Conservation (phyloP, 1,140 invertebrate genomes). For the Pseudomyrmex gracilis region DNA sequence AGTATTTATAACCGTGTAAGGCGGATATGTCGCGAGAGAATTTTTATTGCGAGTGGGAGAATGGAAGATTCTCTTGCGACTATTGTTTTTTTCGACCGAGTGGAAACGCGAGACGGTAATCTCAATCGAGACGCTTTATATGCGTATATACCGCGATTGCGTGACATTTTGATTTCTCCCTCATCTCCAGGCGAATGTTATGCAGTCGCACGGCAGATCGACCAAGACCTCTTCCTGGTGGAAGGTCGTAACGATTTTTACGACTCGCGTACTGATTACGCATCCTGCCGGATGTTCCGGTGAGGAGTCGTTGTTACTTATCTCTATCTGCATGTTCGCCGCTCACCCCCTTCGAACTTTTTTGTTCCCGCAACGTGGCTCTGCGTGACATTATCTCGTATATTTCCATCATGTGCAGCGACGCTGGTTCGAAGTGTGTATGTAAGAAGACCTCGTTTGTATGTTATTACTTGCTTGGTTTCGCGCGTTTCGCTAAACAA, state of each 20-base stretch:
- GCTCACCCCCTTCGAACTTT: not conserved
- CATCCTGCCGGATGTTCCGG: not conserved
- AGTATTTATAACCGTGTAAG: slow-evolving; percentile 11
- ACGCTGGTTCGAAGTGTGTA: not conserved
- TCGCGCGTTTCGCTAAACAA: too few species aligned
- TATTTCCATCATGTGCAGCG: not conserved
- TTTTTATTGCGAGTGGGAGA: not conserved
- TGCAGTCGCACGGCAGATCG: not conserved
- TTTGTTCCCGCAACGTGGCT: slow-evolving; percentile 6
- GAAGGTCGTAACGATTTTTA: slow-evolving; percentile 29
- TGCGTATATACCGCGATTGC: too few species aligned
- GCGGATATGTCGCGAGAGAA: not conserved
- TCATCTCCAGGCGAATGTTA: not conserved
- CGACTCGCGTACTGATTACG: slow-evolving; percentile 12
- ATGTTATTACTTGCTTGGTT: not conserved
- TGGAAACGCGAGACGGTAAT: not conserved
- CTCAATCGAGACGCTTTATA: not conserved
- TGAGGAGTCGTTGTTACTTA: slow-evolving; percentile 25
- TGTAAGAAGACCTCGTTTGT: not conserved
- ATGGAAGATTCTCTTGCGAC: not conserved
- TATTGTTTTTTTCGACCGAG: not conserved
- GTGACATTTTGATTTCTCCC: slow-evolving; percentile 20
- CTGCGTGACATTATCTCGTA: not conserved
- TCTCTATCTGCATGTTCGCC: slow-evolving; percentile 12
- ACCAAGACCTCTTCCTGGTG: not conserved